Evolutionary conservation across 1,140 invertebrate species (phyloP), one percentile per base, ranked within the genome.

Genomic region (Bombus superbus): DNA sequence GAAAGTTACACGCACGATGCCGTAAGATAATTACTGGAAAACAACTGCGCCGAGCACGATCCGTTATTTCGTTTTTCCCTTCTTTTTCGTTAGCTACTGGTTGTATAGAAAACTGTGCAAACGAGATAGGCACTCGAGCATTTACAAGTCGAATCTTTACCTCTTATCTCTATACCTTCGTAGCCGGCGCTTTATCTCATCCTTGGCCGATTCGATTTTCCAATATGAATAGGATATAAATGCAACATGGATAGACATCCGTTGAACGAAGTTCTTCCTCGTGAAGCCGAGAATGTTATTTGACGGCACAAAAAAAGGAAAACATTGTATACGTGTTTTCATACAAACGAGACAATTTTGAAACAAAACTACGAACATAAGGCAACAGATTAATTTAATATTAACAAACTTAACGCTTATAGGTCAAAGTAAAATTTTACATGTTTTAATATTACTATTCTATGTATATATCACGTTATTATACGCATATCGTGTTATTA

Each of bases 21-120:
- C 32, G 42, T 25, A 47, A 32, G 69, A 69, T 90, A 90, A 90
- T 90, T 90, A 86, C 83, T 22, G 62, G 53, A 83, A 72, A 86
- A 22, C 47, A 22, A 22, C 47, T 22, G 18, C 47, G 1, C 88
- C 86, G 88, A 86, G 72, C 66, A 71, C 53, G 75, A 86, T 86
- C 74, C 69, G 75, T 82, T 90, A 89, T 88, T 88, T 72, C 72
- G 57, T 13, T 64, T 62, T 66, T 57, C 42, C 76, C 32, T 77
- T 86, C 28, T 68, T 42, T 86, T 73, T 42, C 57, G 25, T 38
- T 53, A 18, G 32, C n/a, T 73, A 32, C 35, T 25, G 10, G 18
- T 13, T 66, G 84, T 72, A 72, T 79, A 81, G 74, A 62, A 82
- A 86, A 69, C 78, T 82, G 81, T 71, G 74, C 59, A 85, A 91